Conservation (phyloP, 2,888 invertebrate species). For the Diplolepis rosae region DNA sequence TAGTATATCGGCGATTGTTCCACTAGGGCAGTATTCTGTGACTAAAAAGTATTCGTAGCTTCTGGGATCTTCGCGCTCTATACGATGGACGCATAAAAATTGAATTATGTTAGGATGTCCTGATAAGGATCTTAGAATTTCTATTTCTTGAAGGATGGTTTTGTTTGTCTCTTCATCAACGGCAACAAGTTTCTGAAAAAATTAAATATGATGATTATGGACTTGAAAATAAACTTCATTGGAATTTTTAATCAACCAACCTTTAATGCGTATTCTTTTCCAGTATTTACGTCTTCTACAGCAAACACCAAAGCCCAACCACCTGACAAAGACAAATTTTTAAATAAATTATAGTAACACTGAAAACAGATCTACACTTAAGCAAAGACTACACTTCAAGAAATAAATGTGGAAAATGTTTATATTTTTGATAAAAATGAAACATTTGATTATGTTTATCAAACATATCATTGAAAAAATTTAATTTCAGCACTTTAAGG, state of each 20-base stretch:
- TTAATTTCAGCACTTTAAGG: too few relatives aligned
- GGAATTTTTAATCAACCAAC: constrained; percentile 75
- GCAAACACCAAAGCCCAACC: constrained; percentile 97
- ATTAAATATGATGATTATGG: constrained; percentile 14
- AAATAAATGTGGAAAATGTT: too few relatives aligned
- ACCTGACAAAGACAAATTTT: constrained; percentile 78
- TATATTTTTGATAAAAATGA: too few relatives aligned
- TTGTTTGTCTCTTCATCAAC: constrained; percentile 88
- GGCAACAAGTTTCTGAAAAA: constrained; percentile 83
- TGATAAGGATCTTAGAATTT: constrained; percentile 88
- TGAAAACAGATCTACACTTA: too few relatives aligned
- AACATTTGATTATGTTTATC: too few relatives aligned
- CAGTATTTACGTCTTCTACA: constrained; percentile 90
- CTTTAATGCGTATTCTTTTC: constrained; percentile 95
- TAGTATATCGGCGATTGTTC: constrained; percentile 67
- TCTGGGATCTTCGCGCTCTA: constrained; percentile 64
- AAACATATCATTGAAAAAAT: too few relatives aligned
- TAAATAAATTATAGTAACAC: not conserved
- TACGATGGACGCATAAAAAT: constrained; percentile 85
- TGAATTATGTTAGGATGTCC: constrained; percentile 95
- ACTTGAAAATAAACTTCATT: not conserved
- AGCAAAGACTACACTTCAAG: too few relatives aligned
- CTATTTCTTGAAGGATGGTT: constrained; percentile 88
- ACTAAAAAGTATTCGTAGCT: constrained; percentile 88
- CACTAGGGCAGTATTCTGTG: constrained; percentile 94